Evolutionary conservation across 2,113 vertebrate genomes (phyloP).

Genomic region (Saguinus midas): DNA sequence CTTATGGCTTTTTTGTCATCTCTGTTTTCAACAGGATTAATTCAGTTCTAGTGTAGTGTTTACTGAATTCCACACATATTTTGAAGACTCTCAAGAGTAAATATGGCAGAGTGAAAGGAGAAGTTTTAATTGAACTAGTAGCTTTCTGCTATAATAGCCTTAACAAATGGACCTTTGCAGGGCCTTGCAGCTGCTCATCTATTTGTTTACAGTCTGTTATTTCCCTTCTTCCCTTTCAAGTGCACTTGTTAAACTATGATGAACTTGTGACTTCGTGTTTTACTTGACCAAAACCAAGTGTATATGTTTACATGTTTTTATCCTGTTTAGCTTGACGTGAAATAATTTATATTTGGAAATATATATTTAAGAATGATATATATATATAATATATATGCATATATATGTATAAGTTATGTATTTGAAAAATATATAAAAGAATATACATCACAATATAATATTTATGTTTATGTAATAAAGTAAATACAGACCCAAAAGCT

Average conservation of each 20-base stretch:
- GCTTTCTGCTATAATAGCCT: slow-evolving; percentile 66
- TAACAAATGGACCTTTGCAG: slow-evolving; percentile 50
- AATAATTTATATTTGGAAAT: slow-evolving; percentile 58
- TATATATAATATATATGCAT: background rate
- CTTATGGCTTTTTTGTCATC: slow-evolving; percentile 60
- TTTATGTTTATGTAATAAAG: slow-evolving; percentile 49
- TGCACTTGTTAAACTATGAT: slow-evolving; percentile 59
- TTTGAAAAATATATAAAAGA: slow-evolving; percentile 14
- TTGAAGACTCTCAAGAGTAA: slow-evolving; percentile 57
- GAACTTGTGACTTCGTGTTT: slow-evolving; percentile 64
- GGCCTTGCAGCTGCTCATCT: slow-evolving; percentile 50
- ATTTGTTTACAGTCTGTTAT: slow-evolving; percentile 61
- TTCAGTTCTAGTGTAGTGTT: slow-evolving; percentile 68
- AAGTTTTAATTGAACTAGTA: slow-evolving; percentile 67
- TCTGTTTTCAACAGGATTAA: slow-evolving; percentile 59
- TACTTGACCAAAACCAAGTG: slow-evolving; percentile 65
- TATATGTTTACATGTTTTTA: slow-evolving; percentile 74
- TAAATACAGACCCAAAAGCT: slow-evolving; percentile 41
- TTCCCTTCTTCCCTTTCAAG: slow-evolving; percentile 20
- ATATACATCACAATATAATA: background rate
- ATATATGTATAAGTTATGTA: slow-evolving; percentile 14
- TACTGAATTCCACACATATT: slow-evolving; percentile 58
- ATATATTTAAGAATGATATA: slow-evolving; percentile 46
- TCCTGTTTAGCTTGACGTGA: slow-evolving; percentile 66
- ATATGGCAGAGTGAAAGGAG: slow-evolving; percentile 60